Percentiles rank a stretch among this genome's conserved stretches.
Conservation (phyloP, 2,888 invertebrate species). For the Drosophila engyochracea region DNA sequence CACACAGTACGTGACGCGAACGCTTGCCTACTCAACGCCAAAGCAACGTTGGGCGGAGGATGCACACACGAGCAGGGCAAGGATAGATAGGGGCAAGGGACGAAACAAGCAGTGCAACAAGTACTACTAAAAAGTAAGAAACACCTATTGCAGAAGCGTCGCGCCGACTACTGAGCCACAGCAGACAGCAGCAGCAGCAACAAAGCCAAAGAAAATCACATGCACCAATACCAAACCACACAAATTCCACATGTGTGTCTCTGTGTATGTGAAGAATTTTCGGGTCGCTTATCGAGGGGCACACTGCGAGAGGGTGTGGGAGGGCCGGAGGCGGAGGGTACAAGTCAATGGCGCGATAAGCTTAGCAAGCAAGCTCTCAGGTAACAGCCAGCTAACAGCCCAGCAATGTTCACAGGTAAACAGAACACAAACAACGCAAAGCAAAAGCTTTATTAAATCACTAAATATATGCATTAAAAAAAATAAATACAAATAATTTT, state of each 20-base stretch:
- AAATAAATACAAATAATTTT: background rate
- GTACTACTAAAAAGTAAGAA: background rate
- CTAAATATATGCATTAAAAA: background rate
- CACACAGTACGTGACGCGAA: constrained; percentile 53
- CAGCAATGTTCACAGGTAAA: constrained; percentile 64
- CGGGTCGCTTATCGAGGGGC: constrained; percentile 60
- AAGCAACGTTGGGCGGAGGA: constrained; percentile 7
- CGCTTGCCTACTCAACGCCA: constrained; percentile 26
- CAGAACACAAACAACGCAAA: constrained; percentile 25
- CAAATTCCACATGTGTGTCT: constrained; percentile 1
- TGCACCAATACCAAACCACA: constrained; percentile 31
- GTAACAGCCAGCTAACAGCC: constrained; percentile 50
- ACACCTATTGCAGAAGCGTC: constrained; percentile 50
- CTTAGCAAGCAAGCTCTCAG: constrained; percentile 50
- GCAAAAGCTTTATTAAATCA: constrained; percentile 14
- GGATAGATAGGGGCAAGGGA: background rate
- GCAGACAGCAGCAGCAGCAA: constrained; percentile 10
- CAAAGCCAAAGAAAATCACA: constrained; percentile 39
- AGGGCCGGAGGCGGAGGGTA: background rate
- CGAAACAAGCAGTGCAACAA: background rate
- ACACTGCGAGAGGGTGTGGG: constrained; percentile 5
- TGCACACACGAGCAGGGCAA: background rate
- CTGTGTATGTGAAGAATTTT: constrained; percentile 32
- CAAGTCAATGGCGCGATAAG: constrained; percentile 60
- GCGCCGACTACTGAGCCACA: constrained; percentile 45